Conservation (phyloP, 1,140 invertebrate species). For the Heliconius himera region DNA sequence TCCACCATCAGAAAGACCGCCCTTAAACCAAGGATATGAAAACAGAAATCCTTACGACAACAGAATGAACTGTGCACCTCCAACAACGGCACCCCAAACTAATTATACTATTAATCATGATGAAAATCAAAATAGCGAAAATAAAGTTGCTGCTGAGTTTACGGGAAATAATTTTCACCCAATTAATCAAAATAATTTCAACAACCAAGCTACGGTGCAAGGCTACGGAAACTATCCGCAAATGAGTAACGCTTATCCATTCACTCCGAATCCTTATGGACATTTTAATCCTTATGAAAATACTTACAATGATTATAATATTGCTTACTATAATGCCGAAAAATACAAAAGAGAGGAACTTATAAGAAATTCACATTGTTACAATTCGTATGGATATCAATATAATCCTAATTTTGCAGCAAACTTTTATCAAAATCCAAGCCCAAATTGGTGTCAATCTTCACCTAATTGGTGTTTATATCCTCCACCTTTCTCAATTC, state of each 20-base stretch:
- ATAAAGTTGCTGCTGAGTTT: constrained; percentile 67
- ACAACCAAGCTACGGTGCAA: constrained; percentile 70
- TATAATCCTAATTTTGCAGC: constrained; percentile 82
- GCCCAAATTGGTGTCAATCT: constrained; percentile 79
- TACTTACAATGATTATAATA: constrained; percentile 79
- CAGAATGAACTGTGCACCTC: constrained; percentile 55
- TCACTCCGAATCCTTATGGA: constrained; percentile 74
- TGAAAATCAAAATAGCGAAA: constrained; percentile 60
- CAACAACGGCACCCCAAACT: constrained; percentile 54
- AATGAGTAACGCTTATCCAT: constrained; percentile 77
- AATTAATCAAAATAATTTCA: constrained; percentile 67
- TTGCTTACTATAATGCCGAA: constrained; percentile 81
- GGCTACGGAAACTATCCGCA: constrained; percentile 79
- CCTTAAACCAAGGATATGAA: constrained; percentile 66
- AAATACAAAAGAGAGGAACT: constrained; percentile 81
- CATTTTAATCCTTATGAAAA: constrained; percentile 81
- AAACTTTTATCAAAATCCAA: constrained; percentile 80
- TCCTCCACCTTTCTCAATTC: constrained; percentile 80
- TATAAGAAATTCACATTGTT: constrained; percentile 78
- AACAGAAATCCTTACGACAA: constrained; percentile 74
- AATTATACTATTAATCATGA: constrained; percentile 78
- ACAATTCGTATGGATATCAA: constrained; percentile 84
- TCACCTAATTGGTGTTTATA: constrained; percentile 84
- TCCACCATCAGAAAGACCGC: constrained; percentile 75
- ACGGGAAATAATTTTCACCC: constrained; percentile 71